Evolutionary conservation across 2,888 invertebrate species (phyloP).

Genomic region (Pimpla rufipes): DNA sequence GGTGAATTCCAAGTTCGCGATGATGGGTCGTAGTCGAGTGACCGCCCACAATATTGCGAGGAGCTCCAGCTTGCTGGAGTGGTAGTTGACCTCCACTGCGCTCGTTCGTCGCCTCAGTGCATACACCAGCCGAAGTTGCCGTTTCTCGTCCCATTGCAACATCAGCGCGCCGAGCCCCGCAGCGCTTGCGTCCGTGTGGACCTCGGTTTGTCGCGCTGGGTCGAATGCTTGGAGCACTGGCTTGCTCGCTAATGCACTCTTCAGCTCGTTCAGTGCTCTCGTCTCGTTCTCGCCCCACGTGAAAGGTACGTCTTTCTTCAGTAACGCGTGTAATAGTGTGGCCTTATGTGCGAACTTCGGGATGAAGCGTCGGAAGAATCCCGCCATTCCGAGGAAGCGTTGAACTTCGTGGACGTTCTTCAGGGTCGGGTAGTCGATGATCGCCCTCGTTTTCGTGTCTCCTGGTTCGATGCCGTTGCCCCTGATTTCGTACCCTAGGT

Average conservation of each 20-base stretch:
- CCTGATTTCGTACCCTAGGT: slow-evolving; percentile 73
- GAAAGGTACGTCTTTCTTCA: background rate
- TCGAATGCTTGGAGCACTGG: slow-evolving; percentile 34
- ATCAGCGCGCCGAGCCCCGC: slow-evolving; percentile 11
- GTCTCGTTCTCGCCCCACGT: slow-evolving; percentile 12
- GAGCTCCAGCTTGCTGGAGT: slow-evolving; percentile 50
- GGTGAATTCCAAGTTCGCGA: slow-evolving; percentile 53
- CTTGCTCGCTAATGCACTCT: background rate
- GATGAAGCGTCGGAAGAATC: slow-evolving; percentile 55
- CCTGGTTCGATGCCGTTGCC: slow-evolving; percentile 54
- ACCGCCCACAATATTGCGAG: slow-evolving; percentile 40
- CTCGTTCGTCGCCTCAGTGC: slow-evolving; percentile 72
- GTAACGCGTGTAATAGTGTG: slow-evolving; percentile 12
- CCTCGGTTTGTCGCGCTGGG: slow-evolving; percentile 33
- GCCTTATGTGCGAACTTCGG: slow-evolving; percentile 24
- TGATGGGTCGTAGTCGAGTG: slow-evolving; percentile 6
- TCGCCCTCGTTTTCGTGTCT: slow-evolving; percentile 69
- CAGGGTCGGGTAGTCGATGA: slow-evolving; percentile 51
- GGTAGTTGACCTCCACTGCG: slow-evolving; percentile 71
- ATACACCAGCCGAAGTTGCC: slow-evolving; percentile 66
- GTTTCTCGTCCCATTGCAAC: slow-evolving; percentile 67
- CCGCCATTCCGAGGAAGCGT: slow-evolving; percentile 38
- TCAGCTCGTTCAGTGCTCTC: slow-evolving; percentile 29
- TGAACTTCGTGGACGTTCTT: slow-evolving; percentile 43
- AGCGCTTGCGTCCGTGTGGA: slow-evolving; percentile 45